Percentiles rank a stretch among this genome's conserved stretches.
Evolutionary conservation across 2,888 invertebrate species (phyloP).

Genomic region (Hedychridium roseum): DNA sequence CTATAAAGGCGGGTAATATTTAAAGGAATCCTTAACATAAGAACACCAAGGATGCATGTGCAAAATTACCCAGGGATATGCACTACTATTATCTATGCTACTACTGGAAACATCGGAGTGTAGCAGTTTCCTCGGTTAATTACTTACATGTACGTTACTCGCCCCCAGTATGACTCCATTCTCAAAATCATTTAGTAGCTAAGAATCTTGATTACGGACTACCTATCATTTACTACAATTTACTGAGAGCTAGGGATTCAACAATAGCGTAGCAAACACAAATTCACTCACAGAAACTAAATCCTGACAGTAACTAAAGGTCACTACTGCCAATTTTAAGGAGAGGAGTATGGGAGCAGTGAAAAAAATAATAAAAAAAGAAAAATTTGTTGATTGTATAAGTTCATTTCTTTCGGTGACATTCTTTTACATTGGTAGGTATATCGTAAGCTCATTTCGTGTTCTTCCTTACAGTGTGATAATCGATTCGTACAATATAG

Average conservation of each 20-base stretch:
- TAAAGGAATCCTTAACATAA: no score
- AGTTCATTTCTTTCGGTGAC: slow-evolving; percentile 11
- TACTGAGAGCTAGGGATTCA: slow-evolving; percentile 17
- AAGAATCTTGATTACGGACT: no score
- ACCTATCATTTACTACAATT: slow-evolving; percentile 13
- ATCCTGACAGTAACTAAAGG: slow-evolving; percentile 28
- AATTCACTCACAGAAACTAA: slow-evolving; percentile 28
- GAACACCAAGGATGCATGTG: no score
- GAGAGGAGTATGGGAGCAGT: slow-evolving; percentile 38
- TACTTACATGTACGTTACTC: no score
- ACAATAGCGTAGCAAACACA: slow-evolving; percentile 28
- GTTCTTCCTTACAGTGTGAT: slow-evolving; percentile 12
- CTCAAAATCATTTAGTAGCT: no score
- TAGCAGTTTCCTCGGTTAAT: no score
- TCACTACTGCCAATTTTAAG: slow-evolving; percentile 39
- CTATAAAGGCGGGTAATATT: no score
- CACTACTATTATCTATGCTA: no score
- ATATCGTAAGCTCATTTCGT: slow-evolving; percentile 18
- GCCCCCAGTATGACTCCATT: no score
- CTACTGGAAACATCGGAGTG: no score
- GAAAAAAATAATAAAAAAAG: slow-evolving; percentile 42
- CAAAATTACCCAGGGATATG: no score
- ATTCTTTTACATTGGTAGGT: slow-evolving; percentile 21
- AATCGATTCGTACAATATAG: slow-evolving; percentile 5
- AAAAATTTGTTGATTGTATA: slow-evolving; percentile 24